Evolutionary conservation across 2,113 vertebrate species (phyloP).

Genomic region (Scortum barcoo): DNA sequence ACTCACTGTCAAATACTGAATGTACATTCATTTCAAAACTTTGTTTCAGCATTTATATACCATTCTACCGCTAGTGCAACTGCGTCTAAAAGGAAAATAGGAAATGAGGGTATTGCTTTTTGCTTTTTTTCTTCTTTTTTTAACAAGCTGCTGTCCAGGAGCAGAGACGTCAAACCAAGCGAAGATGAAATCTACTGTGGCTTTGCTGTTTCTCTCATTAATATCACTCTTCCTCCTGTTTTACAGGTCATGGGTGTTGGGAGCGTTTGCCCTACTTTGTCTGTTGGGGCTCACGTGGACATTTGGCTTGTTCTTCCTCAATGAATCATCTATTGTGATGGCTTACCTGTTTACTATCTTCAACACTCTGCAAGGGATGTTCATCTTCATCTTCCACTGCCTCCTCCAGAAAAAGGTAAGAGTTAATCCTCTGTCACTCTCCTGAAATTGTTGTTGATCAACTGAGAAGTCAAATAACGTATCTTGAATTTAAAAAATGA

Average conservation of each 20-base stretch:
- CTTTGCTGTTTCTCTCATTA: background rate
- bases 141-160: slow-evolving; percentile 20
- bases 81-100: slow-evolving; percentile 20
- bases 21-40: slow-evolving; percentile 31
- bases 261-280: slow-evolving; percentile 94
- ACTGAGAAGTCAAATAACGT: background rate
- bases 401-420: slow-evolving; percentile 98
- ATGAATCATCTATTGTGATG: slow-evolving; percentile 96
- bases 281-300: slow-evolving; percentile 96
- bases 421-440: background rate
- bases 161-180: background rate
- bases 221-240: slow-evolving; percentile 59
- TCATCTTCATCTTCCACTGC: slow-evolving; percentile 99
- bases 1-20: slow-evolving; percentile 31
- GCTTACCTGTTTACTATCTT: slow-evolving; percentile 98
- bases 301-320: slow-evolving; percentile 95
- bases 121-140: too few relatives aligned
- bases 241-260: slow-evolving; percentile 97
- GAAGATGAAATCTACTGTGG: background rate
- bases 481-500: background rate
- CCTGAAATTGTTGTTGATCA: background rate
- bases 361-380: slow-evolving; percentile 98
- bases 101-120: slow-evolving; percentile 4
- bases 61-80: slow-evolving; percentile 3
- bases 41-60: slow-evolving; percentile 34